Percentiles rank a stretch among this genome's conserved stretches.
phyloP scores from a whole-genome alignment of 2,797 vertebrate genomes.

The Sphenodon punctatus region DNA sequence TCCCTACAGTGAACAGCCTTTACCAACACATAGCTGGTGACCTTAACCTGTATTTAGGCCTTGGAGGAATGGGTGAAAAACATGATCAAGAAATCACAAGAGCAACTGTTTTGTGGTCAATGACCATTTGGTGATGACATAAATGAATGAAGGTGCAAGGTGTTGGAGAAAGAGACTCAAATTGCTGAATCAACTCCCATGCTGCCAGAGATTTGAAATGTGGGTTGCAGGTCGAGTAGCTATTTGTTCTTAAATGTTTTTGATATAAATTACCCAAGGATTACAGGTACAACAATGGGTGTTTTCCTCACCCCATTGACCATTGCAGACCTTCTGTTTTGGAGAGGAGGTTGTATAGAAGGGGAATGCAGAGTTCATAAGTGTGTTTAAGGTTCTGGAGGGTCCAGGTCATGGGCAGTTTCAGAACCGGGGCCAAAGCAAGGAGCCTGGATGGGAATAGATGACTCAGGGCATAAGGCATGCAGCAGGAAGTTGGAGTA shows the following conservation, averaged over 20 bases:
- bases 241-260: background rate
- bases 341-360: too few species aligned
- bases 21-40: too few species aligned
- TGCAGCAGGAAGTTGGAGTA: too few species aligned
- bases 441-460: too few species aligned
- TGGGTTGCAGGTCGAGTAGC: background rate
- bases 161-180: background rate
- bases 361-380: too few species aligned
- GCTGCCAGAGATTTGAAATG: background rate
- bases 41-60: too few species aligned
- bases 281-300: background rate
- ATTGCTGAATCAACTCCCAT: background rate
- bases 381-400: too few species aligned
- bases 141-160: background rate
- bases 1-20: too few species aligned
- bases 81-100: slow-evolving; percentile 27
- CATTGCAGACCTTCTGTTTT: too few species aligned
- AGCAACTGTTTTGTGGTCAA: background rate
- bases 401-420: too few species aligned
- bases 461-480: too few species aligned
- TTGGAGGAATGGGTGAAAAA: slow-evolving; percentile 20
- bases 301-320: background rate
- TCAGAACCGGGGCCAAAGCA: too few species aligned
- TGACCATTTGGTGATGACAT: background rate
- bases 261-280: background rate